phyloP scores from a whole-genome alignment of 1,140 invertebrate genomes.

The Drosophila tani region DNA sequence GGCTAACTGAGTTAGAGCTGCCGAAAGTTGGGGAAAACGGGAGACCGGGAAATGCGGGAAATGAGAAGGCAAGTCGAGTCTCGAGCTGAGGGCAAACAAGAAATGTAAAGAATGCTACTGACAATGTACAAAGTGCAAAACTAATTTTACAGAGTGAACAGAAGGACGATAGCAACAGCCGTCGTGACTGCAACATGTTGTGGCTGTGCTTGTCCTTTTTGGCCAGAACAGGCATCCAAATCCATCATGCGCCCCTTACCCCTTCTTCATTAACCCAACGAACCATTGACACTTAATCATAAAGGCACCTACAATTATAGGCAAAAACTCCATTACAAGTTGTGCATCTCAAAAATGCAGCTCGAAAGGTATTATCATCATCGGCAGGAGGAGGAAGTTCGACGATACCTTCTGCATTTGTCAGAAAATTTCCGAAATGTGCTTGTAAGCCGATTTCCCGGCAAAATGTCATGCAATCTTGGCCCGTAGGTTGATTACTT shows the following conservation, averaged over 20 bases:
- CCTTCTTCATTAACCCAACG: conserved; percentile 40
- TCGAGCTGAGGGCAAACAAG: conserved; percentile 55
- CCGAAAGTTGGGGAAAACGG: conserved; percentile 25
- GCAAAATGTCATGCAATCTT: conserved; percentile 40
- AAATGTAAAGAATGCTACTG: conserved; percentile 83
- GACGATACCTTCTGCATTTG: conserved; percentile 3
- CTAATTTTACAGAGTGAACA: conserved; percentile 81
- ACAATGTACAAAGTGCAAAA: conserved; percentile 84
- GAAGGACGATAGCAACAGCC: conserved; percentile 37
- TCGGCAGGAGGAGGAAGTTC: background rate
- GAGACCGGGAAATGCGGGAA: conserved; percentile 1
- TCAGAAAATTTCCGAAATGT: conserved; percentile 16
- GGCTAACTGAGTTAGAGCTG: conserved; percentile 56
- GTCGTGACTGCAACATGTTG: conserved; percentile 62
- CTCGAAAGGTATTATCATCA: conserved; percentile 7
- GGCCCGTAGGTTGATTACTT: conserved; percentile 51
- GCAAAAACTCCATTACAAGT: conserved; percentile 15
- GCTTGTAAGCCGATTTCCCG: conserved; percentile 22
- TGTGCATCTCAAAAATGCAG: conserved; percentile 10
- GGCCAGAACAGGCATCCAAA: conserved; percentile 35
- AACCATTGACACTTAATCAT: conserved; percentile 43
- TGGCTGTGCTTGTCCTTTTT: conserved; percentile 18
- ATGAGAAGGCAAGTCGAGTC: conserved; percentile 2
- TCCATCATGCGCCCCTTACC: conserved; percentile 70
- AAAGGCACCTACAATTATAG: conserved; percentile 24